Percentiles rank a stretch among this genome's conserved stretches.
These are phyloP conservation scores for Pollenia angustigena DNA, from an alignment of 2,888 invertebrate genomes.

Conservation along the genomic window DNA sequence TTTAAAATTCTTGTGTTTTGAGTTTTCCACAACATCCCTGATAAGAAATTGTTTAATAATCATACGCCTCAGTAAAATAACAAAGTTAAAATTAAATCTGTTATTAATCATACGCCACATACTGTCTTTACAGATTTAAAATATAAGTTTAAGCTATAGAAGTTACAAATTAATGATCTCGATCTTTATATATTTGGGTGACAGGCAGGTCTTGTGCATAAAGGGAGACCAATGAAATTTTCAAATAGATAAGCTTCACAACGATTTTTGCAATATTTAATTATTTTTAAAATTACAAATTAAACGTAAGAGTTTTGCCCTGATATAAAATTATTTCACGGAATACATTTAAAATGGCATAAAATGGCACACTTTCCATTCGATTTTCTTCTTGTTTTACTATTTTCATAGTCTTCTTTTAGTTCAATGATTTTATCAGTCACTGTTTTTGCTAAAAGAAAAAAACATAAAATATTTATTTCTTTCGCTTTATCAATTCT, in stretches of 20 bases:
- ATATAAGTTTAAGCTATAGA: too few species aligned
- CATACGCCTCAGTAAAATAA: background rate
- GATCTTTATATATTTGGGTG: too few species aligned
- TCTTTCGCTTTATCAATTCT: background rate
- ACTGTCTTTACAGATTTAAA: background rate
- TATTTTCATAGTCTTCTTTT: conserved; percentile 37
- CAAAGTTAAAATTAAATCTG: background rate
- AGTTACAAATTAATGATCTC: too few species aligned
- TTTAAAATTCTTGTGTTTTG: too few species aligned
- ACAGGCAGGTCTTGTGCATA: too few species aligned
- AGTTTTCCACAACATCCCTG: too few species aligned
- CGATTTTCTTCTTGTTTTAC: conserved; percentile 36
- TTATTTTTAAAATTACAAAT: too few species aligned
- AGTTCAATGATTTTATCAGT: conserved; percentile 62
- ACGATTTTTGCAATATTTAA: too few species aligned
- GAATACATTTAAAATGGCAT: conserved; percentile 12
- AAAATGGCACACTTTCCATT: conserved; percentile 19
- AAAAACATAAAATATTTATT: conserved; percentile 3
- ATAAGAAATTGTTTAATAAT: background rate
- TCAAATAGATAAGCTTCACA: too few species aligned
- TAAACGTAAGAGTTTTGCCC: too few species aligned
- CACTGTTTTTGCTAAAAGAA: conserved; percentile 21
- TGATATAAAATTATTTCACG: too few species aligned
- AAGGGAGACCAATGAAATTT: too few species aligned
- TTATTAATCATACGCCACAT: background rate